A percentile compares a stretch with the other conserved stretches of the same genome.
phyloP scores from a whole-genome alignment of 2,888 invertebrate genomes.

The Mamestra brassicae region DNA sequence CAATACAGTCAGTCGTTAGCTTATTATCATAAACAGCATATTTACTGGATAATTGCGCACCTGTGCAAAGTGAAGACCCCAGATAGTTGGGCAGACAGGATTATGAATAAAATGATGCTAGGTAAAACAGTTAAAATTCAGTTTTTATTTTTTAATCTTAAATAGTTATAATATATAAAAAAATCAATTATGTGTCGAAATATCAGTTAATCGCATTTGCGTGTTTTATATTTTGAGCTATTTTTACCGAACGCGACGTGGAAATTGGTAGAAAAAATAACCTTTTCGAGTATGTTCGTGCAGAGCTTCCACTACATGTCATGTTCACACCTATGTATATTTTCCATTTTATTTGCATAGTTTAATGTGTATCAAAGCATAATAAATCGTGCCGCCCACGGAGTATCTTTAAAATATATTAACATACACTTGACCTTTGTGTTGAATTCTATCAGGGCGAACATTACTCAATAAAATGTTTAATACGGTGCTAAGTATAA shows the following conservation, averaged over 20 bases:
- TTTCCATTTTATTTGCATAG: conserved; percentile 61
- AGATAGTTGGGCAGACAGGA: neutral
- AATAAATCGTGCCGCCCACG: conserved; percentile 66
- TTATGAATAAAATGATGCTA: neutral
- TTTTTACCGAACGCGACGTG: neutral
- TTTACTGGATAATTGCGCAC: neutral
- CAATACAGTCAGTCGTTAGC: neutral
- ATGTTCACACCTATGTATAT: conserved; percentile 49
- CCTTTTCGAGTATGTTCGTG: conserved; percentile 5
- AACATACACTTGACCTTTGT: conserved; percentile 78
- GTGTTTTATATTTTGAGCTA: neutral
- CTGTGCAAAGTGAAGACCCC: neutral
- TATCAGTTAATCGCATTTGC: neutral
- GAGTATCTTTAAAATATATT: conserved; percentile 65
- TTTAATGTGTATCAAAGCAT: conserved; percentile 54
- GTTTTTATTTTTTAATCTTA: neutral
- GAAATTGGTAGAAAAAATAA: neutral
- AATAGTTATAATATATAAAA: neutral
- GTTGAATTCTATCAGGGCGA: conserved; percentile 77
- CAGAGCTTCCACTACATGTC: conserved; percentile 9
- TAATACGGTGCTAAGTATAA: conserved; percentile 84
- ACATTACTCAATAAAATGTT: conserved; percentile 81
- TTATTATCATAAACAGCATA: too few species aligned
- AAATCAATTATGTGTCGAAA: neutral
- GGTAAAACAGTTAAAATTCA: neutral